Percentiles rank a stretch among this genome's conserved stretches.
These are phyloP conservation scores for Embiotoca jacksoni DNA, from an alignment of 2,113 vertebrate genomes.

Conservation along the genomic window DNA sequence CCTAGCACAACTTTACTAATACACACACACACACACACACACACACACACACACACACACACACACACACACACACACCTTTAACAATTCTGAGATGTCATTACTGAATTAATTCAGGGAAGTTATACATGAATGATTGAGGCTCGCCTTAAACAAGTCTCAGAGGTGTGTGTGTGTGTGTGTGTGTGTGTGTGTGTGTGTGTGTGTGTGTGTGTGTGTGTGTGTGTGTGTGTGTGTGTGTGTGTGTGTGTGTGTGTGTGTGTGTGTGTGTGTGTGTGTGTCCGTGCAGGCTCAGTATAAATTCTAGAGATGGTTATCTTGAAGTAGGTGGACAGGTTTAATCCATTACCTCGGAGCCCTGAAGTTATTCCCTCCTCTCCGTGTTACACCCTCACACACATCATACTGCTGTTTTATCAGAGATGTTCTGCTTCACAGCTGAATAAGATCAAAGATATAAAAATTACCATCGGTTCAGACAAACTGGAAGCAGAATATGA, in stretches of 20 bases:
- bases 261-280: no score
- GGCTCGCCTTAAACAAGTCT: background rate
- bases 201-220: no score
- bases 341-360: background rate
- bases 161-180: background rate
- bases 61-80: background rate
- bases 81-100: background rate
- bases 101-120: background rate
- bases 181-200: background rate
- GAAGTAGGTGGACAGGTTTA: background rate
- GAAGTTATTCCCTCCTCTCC: background rate
- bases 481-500: no score
- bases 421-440: no score
- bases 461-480: no score
- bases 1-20: no score
- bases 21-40: background rate
- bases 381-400: background rate
- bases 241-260: no score
- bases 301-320: background rate
- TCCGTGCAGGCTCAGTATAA: background rate
- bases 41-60: no score
- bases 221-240: no score
- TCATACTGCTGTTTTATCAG: no score
- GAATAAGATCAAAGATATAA: no score
- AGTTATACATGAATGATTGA: background rate